Evolutionary conservation across 2,113 vertebrate genomes (phyloP).

Genomic region (Cariama cristata): DNA sequence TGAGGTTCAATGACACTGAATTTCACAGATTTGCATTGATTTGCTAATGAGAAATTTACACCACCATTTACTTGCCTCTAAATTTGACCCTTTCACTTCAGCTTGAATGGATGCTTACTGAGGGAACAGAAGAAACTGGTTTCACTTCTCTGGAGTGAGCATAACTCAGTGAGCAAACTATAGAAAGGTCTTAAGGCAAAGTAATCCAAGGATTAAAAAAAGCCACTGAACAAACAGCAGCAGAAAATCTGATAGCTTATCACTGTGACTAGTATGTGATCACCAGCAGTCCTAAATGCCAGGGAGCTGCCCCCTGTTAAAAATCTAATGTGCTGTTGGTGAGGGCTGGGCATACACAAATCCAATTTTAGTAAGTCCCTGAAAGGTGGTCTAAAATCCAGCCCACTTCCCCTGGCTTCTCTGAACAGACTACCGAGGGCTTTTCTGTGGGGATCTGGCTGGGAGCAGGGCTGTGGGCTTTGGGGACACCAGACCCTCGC

Average conservation of each 20-base stretch:
- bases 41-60: slow-evolving; percentile 52
- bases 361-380: background rate
- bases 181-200: slow-evolving; percentile 33
- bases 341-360: background rate
- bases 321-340: background rate
- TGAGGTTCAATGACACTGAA: slow-evolving; percentile 24
- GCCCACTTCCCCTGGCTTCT: background rate
- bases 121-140: slow-evolving; percentile 58
- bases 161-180: slow-evolving; percentile 53
- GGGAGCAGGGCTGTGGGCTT: background rate
- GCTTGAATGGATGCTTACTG: slow-evolving; percentile 47
- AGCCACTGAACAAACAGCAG: background rate
- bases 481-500: background rate
- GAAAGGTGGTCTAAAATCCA: background rate
- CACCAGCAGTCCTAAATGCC: background rate
- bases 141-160: slow-evolving; percentile 25
- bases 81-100: slow-evolving; percentile 43
- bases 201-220: slow-evolving; percentile 51
- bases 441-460: background rate
- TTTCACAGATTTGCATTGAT: slow-evolving; percentile 42
- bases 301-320: background rate
- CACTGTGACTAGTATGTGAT: background rate
- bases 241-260: background rate
- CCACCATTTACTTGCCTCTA: slow-evolving; percentile 42
- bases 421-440: background rate